These are phyloP conservation scores for Lycophotia porphyrea DNA, from an alignment of 2,888 invertebrate genomes.

Conservation along the genomic window DNA sequence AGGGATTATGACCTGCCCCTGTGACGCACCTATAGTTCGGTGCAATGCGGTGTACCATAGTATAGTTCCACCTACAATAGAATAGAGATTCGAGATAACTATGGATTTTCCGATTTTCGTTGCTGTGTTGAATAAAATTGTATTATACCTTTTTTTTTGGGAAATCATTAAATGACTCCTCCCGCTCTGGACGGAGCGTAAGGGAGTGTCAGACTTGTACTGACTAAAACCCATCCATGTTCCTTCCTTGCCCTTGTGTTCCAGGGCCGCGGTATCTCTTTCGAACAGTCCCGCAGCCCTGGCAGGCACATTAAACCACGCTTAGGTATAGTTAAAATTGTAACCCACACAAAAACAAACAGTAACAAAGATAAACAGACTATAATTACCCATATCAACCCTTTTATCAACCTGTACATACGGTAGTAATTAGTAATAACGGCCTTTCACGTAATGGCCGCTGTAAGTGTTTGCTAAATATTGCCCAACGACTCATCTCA, in stretches of 20 bases:
- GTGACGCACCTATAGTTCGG: constrained; percentile 1
- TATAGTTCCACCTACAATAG: too few relatives aligned
- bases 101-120: background rate
- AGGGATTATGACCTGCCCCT: background rate
- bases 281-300: too few relatives aligned
- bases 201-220: too few relatives aligned
- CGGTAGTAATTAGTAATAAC: constrained; percentile 11
- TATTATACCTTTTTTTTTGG: too few relatives aligned
- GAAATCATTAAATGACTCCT: too few relatives aligned
- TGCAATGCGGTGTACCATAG: constrained; percentile 14
- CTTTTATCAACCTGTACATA: background rate
- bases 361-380: background rate
- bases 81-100: background rate
- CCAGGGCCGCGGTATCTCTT: too few relatives aligned
- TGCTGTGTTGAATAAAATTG: background rate
- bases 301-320: background rate
- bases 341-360: background rate
- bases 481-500: background rate
- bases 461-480: constrained; percentile 7
- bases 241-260: too few relatives aligned
- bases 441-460: constrained; percentile 3
- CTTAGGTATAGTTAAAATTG: background rate
- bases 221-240: too few relatives aligned
- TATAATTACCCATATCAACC: background rate
- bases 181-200: too few relatives aligned